Conservation (phyloP, 2,888 invertebrate genomes). For the Megalurothrips usitatus region DNA sequence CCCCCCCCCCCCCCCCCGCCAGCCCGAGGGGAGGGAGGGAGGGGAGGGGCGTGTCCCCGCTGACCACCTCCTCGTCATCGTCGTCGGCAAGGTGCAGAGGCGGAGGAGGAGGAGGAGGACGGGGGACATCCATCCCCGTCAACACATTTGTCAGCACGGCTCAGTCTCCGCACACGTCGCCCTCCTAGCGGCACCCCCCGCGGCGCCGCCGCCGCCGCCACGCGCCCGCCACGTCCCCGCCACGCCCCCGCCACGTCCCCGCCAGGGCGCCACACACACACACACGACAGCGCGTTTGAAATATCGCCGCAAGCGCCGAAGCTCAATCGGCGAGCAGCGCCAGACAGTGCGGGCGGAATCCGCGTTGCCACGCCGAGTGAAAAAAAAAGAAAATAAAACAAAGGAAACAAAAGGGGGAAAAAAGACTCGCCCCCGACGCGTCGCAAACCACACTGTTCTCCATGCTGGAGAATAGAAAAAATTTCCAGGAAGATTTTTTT, state of each 20-base stretch:
- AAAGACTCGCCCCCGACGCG: neutral
- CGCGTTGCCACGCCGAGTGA: neutral
- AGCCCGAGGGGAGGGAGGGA: neutral
- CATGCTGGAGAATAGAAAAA: no score
- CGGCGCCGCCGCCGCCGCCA: no score
- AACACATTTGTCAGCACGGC: conserved; percentile 17
- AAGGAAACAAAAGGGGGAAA: neutral
- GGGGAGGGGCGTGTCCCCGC: neutral
- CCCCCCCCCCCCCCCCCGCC: no score
- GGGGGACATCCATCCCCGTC: conserved; percentile 29
- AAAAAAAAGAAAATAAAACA: neutral
- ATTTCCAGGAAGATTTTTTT: no score
- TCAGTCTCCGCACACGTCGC: neutral
- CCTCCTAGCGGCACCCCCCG: neutral
- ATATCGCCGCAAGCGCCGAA: neutral
- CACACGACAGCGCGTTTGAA: no score
- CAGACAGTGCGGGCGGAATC: no score
- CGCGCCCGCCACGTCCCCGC: no score
- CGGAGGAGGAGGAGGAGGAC: conserved; percentile 31
- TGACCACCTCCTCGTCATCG: neutral
- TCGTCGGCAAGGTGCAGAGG: conserved; percentile 3
- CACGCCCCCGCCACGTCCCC: no score
- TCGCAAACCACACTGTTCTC: no score
- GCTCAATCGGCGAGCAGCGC: conserved; percentile 2
- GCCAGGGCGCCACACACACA: no score